Percentiles rank a stretch among this genome's conserved stretches.
These are phyloP conservation scores for Threskiornis aethiopicus DNA, from an alignment of 2,797 vertebrate genomes.

Conservation along the genomic window DNA sequence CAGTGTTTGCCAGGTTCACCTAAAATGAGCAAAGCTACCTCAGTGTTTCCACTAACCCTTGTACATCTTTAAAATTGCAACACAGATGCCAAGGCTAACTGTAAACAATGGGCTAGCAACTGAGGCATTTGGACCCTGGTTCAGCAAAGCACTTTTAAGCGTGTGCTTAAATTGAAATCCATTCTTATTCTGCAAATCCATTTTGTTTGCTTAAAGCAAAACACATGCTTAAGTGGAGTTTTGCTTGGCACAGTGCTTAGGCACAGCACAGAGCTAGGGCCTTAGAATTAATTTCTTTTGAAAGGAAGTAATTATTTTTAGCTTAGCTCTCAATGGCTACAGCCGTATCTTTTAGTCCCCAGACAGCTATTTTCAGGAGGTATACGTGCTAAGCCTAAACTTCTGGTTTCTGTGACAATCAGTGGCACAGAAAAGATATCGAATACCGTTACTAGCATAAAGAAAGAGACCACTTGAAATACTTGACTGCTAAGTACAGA, in stretches of 20 bases:
- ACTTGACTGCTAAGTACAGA: conserved; percentile 11
- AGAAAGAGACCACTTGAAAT: conserved; percentile 35
- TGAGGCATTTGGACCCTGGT: background rate
- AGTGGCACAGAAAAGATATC: background rate
- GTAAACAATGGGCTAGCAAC: background rate
- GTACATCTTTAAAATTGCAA: background rate
- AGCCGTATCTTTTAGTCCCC: background rate
- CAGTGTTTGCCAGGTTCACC: background rate
- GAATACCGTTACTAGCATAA: background rate
- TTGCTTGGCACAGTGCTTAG: background rate
- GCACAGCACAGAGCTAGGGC: background rate
- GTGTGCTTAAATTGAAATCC: background rate
- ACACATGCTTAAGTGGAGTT: background rate
- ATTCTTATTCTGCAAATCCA: background rate
- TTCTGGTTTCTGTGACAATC: conserved; percentile 22
- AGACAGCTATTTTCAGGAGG: background rate
- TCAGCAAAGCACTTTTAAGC: background rate
- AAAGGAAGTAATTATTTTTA: conserved; percentile 50
- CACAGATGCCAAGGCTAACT: background rate
- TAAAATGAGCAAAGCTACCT: background rate
- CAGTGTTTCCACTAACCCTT: background rate
- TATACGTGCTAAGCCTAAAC: background rate
- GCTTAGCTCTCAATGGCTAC: background rate
- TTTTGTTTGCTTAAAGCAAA: conserved; percentile 11
- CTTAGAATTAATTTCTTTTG: background rate